These are phyloP conservation scores for Dastarcus helophoroides DNA, from an alignment of 2,888 invertebrate genomes.

Conservation along the genomic window DNA sequence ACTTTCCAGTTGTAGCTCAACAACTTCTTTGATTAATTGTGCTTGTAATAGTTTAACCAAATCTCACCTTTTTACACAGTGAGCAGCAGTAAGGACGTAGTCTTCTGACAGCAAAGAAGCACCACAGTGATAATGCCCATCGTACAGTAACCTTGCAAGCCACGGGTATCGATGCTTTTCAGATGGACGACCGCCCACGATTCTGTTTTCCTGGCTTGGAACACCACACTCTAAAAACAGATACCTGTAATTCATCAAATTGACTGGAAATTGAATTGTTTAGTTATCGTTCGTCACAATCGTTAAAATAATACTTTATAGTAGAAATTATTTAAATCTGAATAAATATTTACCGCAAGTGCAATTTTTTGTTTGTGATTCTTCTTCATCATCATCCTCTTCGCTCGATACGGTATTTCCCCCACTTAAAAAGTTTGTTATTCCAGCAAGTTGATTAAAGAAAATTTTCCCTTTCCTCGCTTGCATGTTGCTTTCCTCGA, in stretches of 20 bases:
- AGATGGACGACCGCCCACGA: constrained; percentile 74
- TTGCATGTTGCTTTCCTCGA: constrained; percentile 35
- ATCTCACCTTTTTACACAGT: constrained; percentile 68
- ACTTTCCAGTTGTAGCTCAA: too few species aligned
- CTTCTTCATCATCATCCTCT: constrained; percentile 44
- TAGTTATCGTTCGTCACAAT: too few species aligned
- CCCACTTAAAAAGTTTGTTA: constrained; percentile 46
- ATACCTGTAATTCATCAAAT: too few species aligned
- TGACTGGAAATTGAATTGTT: too few species aligned
- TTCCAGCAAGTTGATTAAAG: constrained; percentile 61
- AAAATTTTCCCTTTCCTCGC: constrained; percentile 47
- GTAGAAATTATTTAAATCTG: constrained; percentile 2
- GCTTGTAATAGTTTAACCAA: too few species aligned
- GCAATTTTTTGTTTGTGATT: constrained; percentile 51
- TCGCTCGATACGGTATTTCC: constrained; percentile 40
- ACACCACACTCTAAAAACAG: constrained; percentile 64
- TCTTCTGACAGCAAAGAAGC: constrained; percentile 72
- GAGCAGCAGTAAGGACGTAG: constrained; percentile 78
- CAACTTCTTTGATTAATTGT: too few species aligned
- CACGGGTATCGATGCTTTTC: constrained; percentile 77
- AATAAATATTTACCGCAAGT: constrained; percentile 67
- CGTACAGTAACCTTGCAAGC: constrained; percentile 77
- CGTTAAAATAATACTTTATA: too few species aligned
- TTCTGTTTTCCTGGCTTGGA: constrained; percentile 74
- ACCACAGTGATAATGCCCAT: constrained; percentile 82